Conservation (phyloP, 2,797 vertebrate genomes). For the Cossypha niveicapilla region DNA sequence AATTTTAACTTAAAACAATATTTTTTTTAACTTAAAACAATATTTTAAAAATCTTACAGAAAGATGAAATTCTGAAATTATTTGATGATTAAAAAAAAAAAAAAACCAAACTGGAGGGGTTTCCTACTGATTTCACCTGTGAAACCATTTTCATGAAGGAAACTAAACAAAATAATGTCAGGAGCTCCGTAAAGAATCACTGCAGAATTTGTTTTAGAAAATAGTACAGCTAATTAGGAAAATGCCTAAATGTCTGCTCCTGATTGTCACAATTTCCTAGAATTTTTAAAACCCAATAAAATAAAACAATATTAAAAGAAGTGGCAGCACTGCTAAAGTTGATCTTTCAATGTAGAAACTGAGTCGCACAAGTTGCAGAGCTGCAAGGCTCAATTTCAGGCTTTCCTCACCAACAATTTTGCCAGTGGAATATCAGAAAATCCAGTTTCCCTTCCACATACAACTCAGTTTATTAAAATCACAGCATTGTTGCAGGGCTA, state of each 20-base stretch:
- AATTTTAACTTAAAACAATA: neutral
- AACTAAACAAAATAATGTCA: neutral
- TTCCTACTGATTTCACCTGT: neutral
- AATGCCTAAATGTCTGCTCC: neutral
- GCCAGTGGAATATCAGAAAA: neutral
- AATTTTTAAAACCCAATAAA: neutral
- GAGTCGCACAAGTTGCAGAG: neutral
- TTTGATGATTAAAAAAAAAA: neutral
- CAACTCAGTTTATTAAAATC: slow-evolving; percentile 20
- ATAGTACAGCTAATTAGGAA: neutral
- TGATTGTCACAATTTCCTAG: neutral
- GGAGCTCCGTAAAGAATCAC: neutral
- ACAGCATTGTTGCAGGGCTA: neutral
- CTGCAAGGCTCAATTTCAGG: neutral
- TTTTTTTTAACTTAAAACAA: neutral
- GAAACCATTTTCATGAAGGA: neutral
- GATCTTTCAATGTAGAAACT: neutral
- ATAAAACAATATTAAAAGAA: neutral
- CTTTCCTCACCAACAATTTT: neutral
- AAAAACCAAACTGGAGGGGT: neutral
- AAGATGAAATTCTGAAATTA: neutral
- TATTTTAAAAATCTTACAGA: neutral
- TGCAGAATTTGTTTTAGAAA: neutral
- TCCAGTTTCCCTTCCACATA: neutral
- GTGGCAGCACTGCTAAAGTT: neutral